These are phyloP conservation scores for Clusia tigrina DNA, from an alignment of 2,888 invertebrate species.

Conservation along the genomic window DNA sequence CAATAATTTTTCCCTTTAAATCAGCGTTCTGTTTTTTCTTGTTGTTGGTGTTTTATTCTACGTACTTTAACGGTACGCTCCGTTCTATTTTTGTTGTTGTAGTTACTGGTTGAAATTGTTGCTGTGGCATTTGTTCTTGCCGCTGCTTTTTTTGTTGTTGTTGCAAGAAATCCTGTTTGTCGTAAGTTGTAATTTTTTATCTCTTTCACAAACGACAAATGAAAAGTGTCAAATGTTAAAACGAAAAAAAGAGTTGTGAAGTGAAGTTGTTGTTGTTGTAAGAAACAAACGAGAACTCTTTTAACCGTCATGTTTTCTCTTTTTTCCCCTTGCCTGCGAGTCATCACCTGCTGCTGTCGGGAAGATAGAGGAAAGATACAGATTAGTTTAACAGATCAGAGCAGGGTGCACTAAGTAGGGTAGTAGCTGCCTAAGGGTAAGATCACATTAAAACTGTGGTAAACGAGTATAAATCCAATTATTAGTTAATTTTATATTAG, in stretches of 20 bases:
- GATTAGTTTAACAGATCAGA: not conserved
- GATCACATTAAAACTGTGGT: too few relatives aligned
- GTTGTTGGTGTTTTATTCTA: too few relatives aligned
- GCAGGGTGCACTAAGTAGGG: too few relatives aligned
- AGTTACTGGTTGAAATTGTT: conserved; percentile 1
- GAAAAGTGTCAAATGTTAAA: conserved; percentile 32
- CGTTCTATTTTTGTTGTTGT: too few relatives aligned
- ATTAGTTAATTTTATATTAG: too few relatives aligned
- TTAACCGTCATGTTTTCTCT: conserved; percentile 74
- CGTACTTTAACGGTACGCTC: too few relatives aligned
- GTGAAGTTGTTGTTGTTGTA: conserved; percentile 7
- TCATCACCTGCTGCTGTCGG: conserved; percentile 58
- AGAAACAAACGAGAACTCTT: conserved; percentile 25
- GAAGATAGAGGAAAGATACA: conserved; percentile 15
- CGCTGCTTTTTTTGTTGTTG: conserved; percentile 14
- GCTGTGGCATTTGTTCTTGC: conserved; percentile 13
- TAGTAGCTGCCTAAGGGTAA: too few relatives aligned
- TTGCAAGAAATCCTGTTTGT: conserved; percentile 32
- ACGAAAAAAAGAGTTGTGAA: conserved; percentile 26
- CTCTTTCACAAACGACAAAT: conserved; percentile 33
- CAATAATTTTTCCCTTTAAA: too few relatives aligned
- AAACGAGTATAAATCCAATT: too few relatives aligned
- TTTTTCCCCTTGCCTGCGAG: conserved; percentile 72
- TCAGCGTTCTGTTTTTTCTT: too few relatives aligned
- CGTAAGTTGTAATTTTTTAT: conserved; percentile 36